These are phyloP conservation scores for Galerucella nymphaeae DNA, from an alignment of 2,888 invertebrate genomes.

Conservation along the genomic window DNA sequence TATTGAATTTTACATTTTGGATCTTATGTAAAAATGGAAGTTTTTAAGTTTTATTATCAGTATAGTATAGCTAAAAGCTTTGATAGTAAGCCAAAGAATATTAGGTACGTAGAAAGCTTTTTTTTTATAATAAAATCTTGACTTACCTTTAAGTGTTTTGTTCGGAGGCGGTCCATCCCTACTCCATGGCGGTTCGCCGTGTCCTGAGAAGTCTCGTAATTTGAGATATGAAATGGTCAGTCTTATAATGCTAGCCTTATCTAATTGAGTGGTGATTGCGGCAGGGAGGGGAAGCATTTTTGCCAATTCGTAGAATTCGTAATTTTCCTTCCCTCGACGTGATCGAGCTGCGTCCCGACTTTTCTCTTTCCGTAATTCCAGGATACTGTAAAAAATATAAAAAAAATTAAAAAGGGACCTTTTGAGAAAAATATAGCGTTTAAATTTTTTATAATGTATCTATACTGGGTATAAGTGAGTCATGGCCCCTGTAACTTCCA, in stretches of 20 bases:
- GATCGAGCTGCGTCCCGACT: conserved; percentile 93
- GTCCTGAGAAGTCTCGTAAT: conserved; percentile 92
- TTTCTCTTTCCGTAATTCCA: conserved; percentile 93
- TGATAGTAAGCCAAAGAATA: no score
- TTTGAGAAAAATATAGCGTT: background rate
- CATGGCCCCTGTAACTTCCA: no score
- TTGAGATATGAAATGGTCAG: conserved; percentile 96
- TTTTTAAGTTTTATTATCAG: no score
- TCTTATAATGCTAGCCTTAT: conserved; percentile 96
- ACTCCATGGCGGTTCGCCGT: conserved; percentile 97
- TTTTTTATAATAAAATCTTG: background rate
- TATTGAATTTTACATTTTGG: no score
- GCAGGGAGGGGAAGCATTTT: conserved; percentile 92
- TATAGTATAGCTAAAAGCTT: no score
- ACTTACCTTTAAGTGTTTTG: conserved; percentile 83
- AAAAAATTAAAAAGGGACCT: conserved; percentile 2
- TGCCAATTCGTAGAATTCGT: conserved; percentile 95
- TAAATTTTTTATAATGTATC: no score
- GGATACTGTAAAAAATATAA: conserved; percentile 79
- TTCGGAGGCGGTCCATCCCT: conserved; percentile 81
- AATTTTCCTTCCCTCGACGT: conserved; percentile 93
- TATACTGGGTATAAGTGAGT: no score
- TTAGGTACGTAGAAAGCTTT: no score
- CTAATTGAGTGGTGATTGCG: conserved; percentile 93
- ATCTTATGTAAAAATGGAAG: no score